A percentile compares a stretch with the other conserved stretches of the same genome.
These are phyloP conservation scores for Clytia hemisphaerica DNA, from an alignment of 30 jellyfish, hydroid and myxozoan genomes.

Conservation along the genomic window DNA sequence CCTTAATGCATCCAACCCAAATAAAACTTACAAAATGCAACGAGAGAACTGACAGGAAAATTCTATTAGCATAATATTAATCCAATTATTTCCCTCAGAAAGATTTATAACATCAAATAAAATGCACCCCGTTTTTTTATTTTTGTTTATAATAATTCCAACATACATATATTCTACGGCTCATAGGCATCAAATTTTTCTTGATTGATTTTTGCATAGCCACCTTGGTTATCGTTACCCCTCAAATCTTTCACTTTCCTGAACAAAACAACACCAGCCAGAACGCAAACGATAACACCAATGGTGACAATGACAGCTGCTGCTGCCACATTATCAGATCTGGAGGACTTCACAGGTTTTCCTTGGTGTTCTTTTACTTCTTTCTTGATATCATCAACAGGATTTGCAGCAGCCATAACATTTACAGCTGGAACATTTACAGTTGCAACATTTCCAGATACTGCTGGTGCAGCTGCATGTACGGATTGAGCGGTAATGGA, in stretches of 20 bases:
- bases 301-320: conserved; percentile 81
- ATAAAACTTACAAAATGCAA: no score
- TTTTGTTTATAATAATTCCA: no score
- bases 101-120: no score
- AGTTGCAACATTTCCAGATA: background rate
- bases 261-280: conserved; percentile 92
- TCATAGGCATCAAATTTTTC: conserved; percentile 10
- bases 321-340: conserved; percentile 80
- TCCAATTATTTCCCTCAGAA: no score
- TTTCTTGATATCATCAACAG: conserved; percentile 23
- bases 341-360: no score
- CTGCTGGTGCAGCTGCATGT: conserved; percentile 14
- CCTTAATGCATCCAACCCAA: no score
- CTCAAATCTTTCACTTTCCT: conserved; percentile 78
- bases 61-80: no score
- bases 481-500: conserved; percentile 57
- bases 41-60: no score
- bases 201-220: conserved; percentile 23
- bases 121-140: no score
- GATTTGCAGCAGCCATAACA: conserved; percentile 19
- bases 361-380: no score
- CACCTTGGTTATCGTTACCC: conserved; percentile 72
- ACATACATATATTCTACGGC: no score
- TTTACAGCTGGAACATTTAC: conserved; percentile 5
- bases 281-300: conserved; percentile 77